Base-by-base conservation (phyloP, 2,797 vertebrate species). In the Leuciscus waleckii region DNA sequence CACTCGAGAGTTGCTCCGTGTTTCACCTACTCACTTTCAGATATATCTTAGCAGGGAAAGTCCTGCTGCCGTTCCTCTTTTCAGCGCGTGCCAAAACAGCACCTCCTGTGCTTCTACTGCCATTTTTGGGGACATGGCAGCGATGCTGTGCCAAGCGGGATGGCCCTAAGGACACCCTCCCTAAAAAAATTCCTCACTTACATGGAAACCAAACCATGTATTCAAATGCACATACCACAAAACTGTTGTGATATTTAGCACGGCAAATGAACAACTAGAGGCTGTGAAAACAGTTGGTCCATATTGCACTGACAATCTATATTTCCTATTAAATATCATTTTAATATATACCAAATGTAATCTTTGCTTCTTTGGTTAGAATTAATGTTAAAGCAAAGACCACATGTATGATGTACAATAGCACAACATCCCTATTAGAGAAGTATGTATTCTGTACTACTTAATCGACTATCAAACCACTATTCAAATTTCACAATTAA, bases 131-230 rank as follows among this genome's bases (percentile, higher is more conserved):
- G 88, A 87, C 90, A 87, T 85, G 73, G 54, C 78, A 67, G 79
- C 83, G 79, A 80, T 71, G 32, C 26, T 35, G n/a, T 91, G 94
- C 93, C 94, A 95, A 91, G 89, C 84, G 70, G 83, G 82, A 90
- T 80, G 86, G 90, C 88, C 86, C 82, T 67, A 82, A 79, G 37
- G 46, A 70, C 58, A 37, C 80, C 46, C 79, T 69, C 70, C 46
- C 46, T 61, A 41, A 74, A 61, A 71, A 29, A 82, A 43, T 10
- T 43, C 17, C 49, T 43, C 56, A 32, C 73, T 56, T 8, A 49
- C 43, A 61, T 37, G 21, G 56, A 83, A 83, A 35, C 43, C 71
- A 56, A 63, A 49, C 10, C 32, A 26, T 65, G 8, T 49, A 54
- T 23, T 35, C 68, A 65, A 19, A 67, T 51, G 26, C 76, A 63